These are phyloP conservation scores for Onychomys torridus DNA, from an alignment of 2,797 vertebrate species.

Conservation along the genomic window DNA sequence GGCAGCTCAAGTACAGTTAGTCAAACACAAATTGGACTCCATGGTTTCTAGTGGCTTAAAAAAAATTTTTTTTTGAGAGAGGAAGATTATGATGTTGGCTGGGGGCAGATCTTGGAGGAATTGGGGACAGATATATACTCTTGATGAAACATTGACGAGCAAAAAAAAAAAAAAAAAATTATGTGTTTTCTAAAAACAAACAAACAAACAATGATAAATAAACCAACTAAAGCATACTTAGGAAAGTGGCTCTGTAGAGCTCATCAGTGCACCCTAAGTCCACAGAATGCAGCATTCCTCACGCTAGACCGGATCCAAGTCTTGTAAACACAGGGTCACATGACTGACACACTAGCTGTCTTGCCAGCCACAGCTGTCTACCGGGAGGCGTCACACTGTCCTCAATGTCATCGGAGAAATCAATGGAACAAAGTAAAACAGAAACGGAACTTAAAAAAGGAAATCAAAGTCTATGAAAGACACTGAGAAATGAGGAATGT, in stretches of 20 bases:
- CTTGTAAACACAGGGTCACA: slow-evolving; percentile 86
- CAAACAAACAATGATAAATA: neutral
- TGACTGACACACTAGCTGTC: slow-evolving; percentile 89
- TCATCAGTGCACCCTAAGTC: neutral
- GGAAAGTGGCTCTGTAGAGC: neutral
- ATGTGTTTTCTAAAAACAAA: neutral
- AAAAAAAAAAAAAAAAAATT: slow-evolving; percentile 10
- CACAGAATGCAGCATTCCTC: slow-evolving; percentile 75
- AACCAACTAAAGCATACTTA: neutral
- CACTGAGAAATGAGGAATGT: slow-evolving; percentile 84
- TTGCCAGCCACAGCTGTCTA: slow-evolving; percentile 92
- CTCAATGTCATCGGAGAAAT: slow-evolving; percentile 87
- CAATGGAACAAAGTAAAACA: slow-evolving; percentile 83
- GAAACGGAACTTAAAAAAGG: slow-evolving; percentile 80
- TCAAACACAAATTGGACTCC: neutral
- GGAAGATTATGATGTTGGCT: neutral
- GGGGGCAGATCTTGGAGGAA: neutral
- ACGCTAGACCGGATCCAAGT: slow-evolving; percentile 84
- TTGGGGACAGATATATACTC: neutral
- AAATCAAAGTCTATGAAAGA: slow-evolving; percentile 87
- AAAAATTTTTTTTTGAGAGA: neutral
- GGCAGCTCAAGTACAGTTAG: no score
- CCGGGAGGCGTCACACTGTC: slow-evolving; percentile 88
- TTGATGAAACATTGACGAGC: neutral
- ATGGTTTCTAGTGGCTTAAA: neutral